phyloP scores from a whole-genome alignment of 2,888 invertebrate genomes.

The Polydrusus cervinus region DNA sequence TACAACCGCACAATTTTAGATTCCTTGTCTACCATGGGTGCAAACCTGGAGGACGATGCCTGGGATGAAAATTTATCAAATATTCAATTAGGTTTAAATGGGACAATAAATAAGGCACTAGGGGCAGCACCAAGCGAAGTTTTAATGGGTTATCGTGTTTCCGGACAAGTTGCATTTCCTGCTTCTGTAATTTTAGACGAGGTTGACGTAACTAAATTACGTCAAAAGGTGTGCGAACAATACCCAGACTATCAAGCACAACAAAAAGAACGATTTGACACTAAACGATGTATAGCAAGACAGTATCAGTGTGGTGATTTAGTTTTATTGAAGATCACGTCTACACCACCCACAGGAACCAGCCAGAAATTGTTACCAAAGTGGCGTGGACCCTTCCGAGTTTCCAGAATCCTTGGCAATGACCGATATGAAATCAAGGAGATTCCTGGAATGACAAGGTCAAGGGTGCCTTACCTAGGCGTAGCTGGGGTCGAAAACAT shows the following conservation, averaged over 20 bases:
- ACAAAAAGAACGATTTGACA: conserved; percentile 50
- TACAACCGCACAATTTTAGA: conserved; percentile 19
- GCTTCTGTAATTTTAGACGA: conserved; percentile 19
- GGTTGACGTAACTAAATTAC: conserved; percentile 43
- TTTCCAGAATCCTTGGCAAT: no score
- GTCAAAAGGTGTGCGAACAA: conserved; percentile 30
- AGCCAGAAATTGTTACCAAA: no score
- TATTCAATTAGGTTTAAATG: conserved; percentile 54
- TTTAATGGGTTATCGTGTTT: conserved; percentile 54
- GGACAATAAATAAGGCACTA: conserved; percentile 51
- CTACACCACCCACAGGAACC: no score
- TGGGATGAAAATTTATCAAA: conserved; percentile 54
- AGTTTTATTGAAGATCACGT: no score
- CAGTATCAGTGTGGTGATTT: no score
- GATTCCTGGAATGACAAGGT: no score
- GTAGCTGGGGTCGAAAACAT: no score
- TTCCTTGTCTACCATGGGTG: conserved; percentile 44
- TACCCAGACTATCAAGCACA: conserved; percentile 43
- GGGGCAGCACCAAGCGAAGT: conserved; percentile 52
- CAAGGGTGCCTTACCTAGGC: no score
- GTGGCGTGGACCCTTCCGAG: no score
- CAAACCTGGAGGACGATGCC: conserved; percentile 28
- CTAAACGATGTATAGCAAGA: conserved; percentile 34
- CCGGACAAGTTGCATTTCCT: conserved; percentile 23
- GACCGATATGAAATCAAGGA: no score